These are phyloP conservation scores for Patiria pectinifera DNA, from an alignment of 53 echinoderm and acorn worm species.

Conservation along the genomic window DNA sequence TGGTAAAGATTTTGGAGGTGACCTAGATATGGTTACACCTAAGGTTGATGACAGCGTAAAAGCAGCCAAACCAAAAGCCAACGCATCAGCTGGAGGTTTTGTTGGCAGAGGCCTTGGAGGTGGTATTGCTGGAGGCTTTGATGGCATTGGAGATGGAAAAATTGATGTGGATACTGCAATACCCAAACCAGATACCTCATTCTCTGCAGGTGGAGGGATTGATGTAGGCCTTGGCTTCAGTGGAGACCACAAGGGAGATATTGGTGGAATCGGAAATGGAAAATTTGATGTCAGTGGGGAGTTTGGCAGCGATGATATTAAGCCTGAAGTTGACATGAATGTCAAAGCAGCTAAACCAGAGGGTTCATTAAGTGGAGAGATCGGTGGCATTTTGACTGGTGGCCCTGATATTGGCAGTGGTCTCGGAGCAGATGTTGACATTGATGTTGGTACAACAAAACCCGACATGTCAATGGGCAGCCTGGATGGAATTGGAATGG, in stretches of 20 bases:
- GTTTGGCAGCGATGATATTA: conserved; percentile 30
- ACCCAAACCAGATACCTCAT: conserved; percentile 5
- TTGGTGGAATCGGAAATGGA: conserved; percentile 12
- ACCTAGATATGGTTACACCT: too few relatives aligned
- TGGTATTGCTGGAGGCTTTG: conserved; percentile 5
- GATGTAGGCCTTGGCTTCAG: conserved; percentile 54
- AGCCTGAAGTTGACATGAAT: conserved; percentile 35
- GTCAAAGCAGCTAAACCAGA: conserved; percentile 52
- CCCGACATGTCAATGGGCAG: background rate
- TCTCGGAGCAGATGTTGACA: conserved; percentile 31
- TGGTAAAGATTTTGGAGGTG: too few relatives aligned
- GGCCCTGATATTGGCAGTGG: conserved; percentile 46
- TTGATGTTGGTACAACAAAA: conserved; percentile 4
- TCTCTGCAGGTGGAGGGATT: conserved; percentile 52
- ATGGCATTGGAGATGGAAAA: conserved; percentile 39
- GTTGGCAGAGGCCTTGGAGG: background rate
- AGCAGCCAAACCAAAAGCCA: too few relatives aligned
- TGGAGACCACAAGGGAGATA: conserved; percentile 12
- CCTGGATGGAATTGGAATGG: background rate
- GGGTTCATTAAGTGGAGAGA: conserved; percentile 32
- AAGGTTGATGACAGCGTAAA: too few relatives aligned
- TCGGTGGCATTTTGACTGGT: conserved; percentile 14
- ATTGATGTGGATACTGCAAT: background rate
- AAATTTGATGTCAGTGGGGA: background rate
- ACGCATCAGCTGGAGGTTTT: conserved; percentile 45